phyloP scores from a whole-genome alignment of 1,140 invertebrate species.

The Bombus huntii region DNA sequence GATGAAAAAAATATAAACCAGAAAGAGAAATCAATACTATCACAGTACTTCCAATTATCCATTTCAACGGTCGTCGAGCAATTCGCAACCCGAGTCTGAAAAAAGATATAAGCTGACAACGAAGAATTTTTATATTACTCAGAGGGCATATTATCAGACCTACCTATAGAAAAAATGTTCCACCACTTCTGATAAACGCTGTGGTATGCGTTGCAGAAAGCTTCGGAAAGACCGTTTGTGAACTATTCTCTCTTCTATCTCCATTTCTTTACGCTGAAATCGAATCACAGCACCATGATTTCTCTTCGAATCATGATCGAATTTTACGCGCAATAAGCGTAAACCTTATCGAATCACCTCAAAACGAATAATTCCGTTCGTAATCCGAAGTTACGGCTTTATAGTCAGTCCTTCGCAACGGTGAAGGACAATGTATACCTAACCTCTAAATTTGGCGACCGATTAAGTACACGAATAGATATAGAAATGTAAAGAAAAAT shows the following conservation, averaged over 20 bases:
- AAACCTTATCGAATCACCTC: background rate
- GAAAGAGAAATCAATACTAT: constrained; percentile 76
- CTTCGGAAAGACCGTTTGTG: constrained; percentile 40
- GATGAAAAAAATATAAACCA: constrained; percentile 76
- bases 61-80: constrained; percentile 72
- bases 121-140: background rate
- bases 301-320: background rate
- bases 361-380: background rate
- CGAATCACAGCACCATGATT: background rate
- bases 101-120: background rate
- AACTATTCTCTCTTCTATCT: constrained; percentile 52
- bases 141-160: constrained; percentile 27
- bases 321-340: background rate
- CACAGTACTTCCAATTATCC: constrained; percentile 75
- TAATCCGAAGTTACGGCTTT: background rate
- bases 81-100: constrained; percentile 76
- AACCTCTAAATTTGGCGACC: constrained; percentile 49
- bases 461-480: constrained; percentile 27
- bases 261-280: constrained; percentile 60
- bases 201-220: constrained; percentile 67
- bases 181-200: constrained; percentile 69
- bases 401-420: background rate
- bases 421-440: background rate
- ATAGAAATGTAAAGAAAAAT: constrained; percentile 26
- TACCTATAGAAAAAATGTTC: constrained; percentile 78